These are phyloP conservation scores for Cataglyphis rosenhaueri DNA, from an alignment of 2,888 invertebrate genomes.

Conservation along the genomic window DNA sequence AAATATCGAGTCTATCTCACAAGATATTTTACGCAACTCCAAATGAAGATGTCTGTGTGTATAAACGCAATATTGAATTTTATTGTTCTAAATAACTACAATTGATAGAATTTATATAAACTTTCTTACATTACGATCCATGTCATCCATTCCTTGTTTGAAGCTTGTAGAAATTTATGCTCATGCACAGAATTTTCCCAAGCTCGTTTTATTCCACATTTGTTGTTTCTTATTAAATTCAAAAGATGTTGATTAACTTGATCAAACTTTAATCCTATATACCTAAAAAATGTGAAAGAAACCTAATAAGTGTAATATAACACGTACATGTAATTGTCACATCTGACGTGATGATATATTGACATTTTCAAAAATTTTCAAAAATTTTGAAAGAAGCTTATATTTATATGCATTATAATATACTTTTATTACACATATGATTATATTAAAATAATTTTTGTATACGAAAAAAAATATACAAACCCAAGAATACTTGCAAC, in stretches of 20 bases:
- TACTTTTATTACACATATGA: not conserved
- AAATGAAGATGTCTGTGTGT: constrained; percentile 13
- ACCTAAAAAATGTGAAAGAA: not conserved
- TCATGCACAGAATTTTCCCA: not conserved
- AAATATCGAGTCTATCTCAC: constrained; percentile 1
- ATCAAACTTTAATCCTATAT: constrained; percentile 11
- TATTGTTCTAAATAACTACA: not conserved
- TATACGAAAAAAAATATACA: not conserved
- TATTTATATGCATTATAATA: not conserved
- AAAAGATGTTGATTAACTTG: constrained; percentile 6
- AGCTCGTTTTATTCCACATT: not conserved
- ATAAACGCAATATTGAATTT: not conserved
- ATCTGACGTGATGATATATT: too few species aligned
- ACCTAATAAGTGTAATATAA: not conserved
- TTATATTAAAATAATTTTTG: not conserved
- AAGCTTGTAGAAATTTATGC: not conserved
- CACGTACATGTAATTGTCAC: too few species aligned
- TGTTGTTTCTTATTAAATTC: not conserved
- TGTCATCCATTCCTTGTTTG: not conserved
- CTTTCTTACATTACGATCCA: constrained; percentile 16
- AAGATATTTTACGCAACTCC: constrained; percentile 19
- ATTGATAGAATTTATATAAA: not conserved
- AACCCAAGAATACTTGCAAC: constrained; percentile 1
- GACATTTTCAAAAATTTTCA: too few species aligned
- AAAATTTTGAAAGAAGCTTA: too few species aligned